phyloP scores from a whole-genome alignment of 1,140 invertebrate genomes.

The Kradibia gibbosae region DNA sequence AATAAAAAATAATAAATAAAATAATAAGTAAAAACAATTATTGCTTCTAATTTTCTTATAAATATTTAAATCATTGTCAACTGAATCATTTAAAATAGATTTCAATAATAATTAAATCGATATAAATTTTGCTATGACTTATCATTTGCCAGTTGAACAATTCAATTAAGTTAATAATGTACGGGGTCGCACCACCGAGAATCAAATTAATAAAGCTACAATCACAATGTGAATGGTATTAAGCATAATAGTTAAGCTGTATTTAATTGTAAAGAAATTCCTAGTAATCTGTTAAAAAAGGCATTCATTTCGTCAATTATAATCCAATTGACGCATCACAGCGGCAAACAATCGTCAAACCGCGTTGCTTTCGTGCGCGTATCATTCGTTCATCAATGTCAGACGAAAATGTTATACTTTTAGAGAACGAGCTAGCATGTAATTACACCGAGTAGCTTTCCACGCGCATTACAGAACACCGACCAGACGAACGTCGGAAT shows the following conservation, averaged over 20 bases:
- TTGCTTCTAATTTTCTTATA: background rate
- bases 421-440: too few relatives aligned
- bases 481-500: background rate
- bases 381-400: background rate
- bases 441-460: too few relatives aligned
- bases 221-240: background rate
- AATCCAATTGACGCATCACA: too few relatives aligned
- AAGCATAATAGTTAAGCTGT: background rate
- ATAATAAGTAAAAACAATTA: background rate
- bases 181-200: background rate
- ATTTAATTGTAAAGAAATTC: slow-evolving; percentile 23
- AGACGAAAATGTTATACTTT: background rate
- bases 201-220: slow-evolving; percentile 20
- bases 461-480: background rate
- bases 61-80: too few relatives aligned
- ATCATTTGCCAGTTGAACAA: background rate
- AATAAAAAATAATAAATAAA: too few relatives aligned
- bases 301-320: too few relatives aligned
- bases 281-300: too few relatives aligned
- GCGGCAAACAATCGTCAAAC: too few relatives aligned
- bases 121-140: too few relatives aligned
- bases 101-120: too few relatives aligned
- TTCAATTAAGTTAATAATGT: slow-evolving; percentile 20
- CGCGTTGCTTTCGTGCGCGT: too few relatives aligned
- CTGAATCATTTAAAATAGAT: too few relatives aligned